A percentile compares a stretch with the other conserved stretches of the same genome.
These are phyloP conservation scores for Andricus grossulariae DNA, from an alignment of 1,140 invertebrate species.

Conservation along the genomic window DNA sequence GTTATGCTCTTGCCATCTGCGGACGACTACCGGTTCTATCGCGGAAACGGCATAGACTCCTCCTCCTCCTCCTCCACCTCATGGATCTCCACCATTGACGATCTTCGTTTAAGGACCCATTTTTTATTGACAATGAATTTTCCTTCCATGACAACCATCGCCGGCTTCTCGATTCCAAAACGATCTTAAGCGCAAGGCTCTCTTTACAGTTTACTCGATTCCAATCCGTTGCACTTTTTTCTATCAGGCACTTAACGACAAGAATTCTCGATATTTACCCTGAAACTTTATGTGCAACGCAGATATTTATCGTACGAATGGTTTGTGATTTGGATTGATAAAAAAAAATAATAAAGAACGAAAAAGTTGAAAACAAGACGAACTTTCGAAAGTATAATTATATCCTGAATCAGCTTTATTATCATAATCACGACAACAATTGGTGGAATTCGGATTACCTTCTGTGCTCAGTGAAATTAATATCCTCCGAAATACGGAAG, in stretches of 20 bases:
- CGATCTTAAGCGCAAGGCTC: background rate
- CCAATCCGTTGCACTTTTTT: no score
- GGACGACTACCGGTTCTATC: conserved; percentile 55
- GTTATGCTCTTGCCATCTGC: conserved; percentile 55
- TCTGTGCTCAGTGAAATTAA: conserved; percentile 1
- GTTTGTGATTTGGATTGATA: no score
- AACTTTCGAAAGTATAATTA: background rate
- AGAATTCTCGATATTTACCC: no score
- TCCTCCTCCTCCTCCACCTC: background rate
- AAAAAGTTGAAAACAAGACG: no score
- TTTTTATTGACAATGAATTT: conserved; percentile 24
- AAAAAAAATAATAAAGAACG: no score
- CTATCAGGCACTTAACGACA: no score
- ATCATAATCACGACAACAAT: background rate
- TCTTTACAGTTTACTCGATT: background rate
- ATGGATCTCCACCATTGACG: conserved; percentile 27
- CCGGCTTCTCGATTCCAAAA: conserved; percentile 9
- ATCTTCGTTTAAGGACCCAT: conserved; percentile 12
- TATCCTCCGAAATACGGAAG: conserved; percentile 10
- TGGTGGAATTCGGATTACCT: background rate
- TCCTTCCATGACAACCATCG: conserved; percentile 13
- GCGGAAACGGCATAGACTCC: conserved; percentile 24
- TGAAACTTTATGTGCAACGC: no score
- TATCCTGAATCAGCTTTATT: background rate
- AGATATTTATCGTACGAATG: no score